Evolutionary conservation across 2,113 vertebrate genomes (phyloP), one percentile per base, ranked within the genome.

Genomic region (Rhinoderma darwinii): DNA sequence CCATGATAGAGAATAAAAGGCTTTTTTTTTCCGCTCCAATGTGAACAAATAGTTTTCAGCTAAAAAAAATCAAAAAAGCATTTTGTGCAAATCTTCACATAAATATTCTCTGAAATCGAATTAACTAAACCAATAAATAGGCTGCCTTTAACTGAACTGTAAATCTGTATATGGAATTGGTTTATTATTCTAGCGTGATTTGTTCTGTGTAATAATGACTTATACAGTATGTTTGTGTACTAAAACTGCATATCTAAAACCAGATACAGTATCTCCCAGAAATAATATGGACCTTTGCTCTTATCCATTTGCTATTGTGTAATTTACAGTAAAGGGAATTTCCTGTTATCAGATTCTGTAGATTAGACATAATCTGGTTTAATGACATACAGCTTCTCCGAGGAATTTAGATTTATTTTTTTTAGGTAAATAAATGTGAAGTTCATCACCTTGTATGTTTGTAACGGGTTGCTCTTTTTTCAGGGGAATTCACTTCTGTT

Each of bases 401-500:
- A 50, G 44, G 22, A 59, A 15, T 59, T 59, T 27, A 22, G 4
- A 54, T 12, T 30, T 37, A 37, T 63, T 41, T 17, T 35, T 78
- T n/a, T n/a, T n/a, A n/a, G n/a, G 75, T 41, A 47, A 78, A 32
- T 51, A 59, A 20, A 70, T 47, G 50, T 22, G 30, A 22, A 54
- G 51, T 61, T 27, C 51, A 22, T 43, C 51, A 12, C 66, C 43
- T 54, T 87, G 32, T 43, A 73, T 82, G 77, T 32, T 61, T 82
- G n/a, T 82, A 75, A 72, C 27, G 37, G 47, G 56, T 25, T 86
- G 11, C 87, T 56, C 93, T 70, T 77, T 94, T 90, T 88, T 32
- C 93, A 99, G 98, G 98, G 97, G 89, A 99, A 96, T 94, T 97
- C 97, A 91, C 96, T 99, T 91, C 95, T 99, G 88, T 99, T 97